Percentiles rank a stretch among this genome's conserved stretches.
Conservation (phyloP, 2,797 vertebrate genomes). For the Chanos chanos region DNA sequence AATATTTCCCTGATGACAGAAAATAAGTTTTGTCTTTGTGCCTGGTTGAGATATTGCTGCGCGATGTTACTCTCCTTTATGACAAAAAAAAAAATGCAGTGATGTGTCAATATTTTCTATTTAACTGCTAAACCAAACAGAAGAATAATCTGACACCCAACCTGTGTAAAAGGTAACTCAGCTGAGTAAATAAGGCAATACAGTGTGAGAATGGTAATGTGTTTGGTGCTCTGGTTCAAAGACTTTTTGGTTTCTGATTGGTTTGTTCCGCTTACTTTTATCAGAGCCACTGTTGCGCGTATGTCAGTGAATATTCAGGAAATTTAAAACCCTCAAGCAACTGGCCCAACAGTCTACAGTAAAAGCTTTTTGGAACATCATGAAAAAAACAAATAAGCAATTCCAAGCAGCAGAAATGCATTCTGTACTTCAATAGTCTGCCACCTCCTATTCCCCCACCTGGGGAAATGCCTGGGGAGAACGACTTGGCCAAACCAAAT, state of each 20-base stretch:
- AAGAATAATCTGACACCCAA: conserved; percentile 17
- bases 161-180: conserved; percentile 3
- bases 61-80: no score
- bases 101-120: neutral
- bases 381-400: conserved; percentile 59
- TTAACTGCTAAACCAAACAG: conserved; percentile 2
- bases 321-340: conserved; percentile 50
- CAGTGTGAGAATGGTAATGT: conserved; percentile 12
- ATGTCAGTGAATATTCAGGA: conserved; percentile 36
- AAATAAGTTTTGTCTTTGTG: no score
- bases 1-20: no score
- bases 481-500: conserved; percentile 23
- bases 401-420: conserved; percentile 46
- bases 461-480: conserved; percentile 51
- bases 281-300: conserved; percentile 26
- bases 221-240: conserved; percentile 39
- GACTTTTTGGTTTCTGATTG: conserved; percentile 34
- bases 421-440: conserved; percentile 54
- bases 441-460: conserved; percentile 46
- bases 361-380: conserved; percentile 40
- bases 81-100: no score
- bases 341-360: conserved; percentile 40
- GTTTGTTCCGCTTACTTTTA: conserved; percentile 27
- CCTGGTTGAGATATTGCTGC: no score
- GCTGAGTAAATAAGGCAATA: conserved; percentile 40